A percentile compares a stretch with the other conserved stretches of the same genome.
These are phyloP conservation scores for Neodiprion pinetum DNA, from an alignment of 1,140 invertebrate genomes.

Conservation along the genomic window DNA sequence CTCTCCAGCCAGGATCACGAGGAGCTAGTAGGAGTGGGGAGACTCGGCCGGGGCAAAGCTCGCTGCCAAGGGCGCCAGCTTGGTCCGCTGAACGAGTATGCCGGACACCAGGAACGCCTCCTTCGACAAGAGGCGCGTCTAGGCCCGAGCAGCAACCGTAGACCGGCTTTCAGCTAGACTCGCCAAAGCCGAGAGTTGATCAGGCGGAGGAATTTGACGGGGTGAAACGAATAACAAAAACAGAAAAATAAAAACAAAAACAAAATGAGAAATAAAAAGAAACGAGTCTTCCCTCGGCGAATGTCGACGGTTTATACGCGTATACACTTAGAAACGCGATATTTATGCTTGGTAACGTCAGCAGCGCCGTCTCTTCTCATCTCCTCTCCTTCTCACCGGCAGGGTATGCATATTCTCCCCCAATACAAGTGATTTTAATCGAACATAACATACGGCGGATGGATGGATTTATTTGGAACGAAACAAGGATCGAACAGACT, in stretches of 20 bases:
- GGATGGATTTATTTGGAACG: too few relatives aligned
- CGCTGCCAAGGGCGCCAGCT: slow-evolving; percentile 43
- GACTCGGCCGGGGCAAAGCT: slow-evolving; percentile 33
- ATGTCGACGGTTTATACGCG: too few relatives aligned
- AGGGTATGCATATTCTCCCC: too few relatives aligned
- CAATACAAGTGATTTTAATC: too few relatives aligned
- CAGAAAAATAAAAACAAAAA: not conserved
- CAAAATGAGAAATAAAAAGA: too few relatives aligned
- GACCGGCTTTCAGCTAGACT: not conserved
- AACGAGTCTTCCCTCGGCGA: too few relatives aligned
- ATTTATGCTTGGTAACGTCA: too few relatives aligned
- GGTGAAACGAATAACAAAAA: not conserved
- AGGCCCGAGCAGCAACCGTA: not conserved
- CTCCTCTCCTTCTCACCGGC: too few relatives aligned
- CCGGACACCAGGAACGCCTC: slow-evolving; percentile 24
- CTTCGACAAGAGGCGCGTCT: slow-evolving; percentile 2
- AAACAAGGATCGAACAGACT: too few relatives aligned
- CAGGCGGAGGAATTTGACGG: not conserved
- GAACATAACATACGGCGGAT: too few relatives aligned
- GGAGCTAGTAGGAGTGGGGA: not conserved
- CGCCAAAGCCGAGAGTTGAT: not conserved
- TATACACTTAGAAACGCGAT: too few relatives aligned
- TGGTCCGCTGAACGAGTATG: slow-evolving; percentile 24
- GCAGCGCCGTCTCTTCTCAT: too few relatives aligned
- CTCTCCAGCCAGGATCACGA: not conserved